Evolutionary conservation across 1,140 invertebrate genomes (phyloP), one percentile per base, ranked within the genome.

Genomic region (Hyles euphorbiae): DNA sequence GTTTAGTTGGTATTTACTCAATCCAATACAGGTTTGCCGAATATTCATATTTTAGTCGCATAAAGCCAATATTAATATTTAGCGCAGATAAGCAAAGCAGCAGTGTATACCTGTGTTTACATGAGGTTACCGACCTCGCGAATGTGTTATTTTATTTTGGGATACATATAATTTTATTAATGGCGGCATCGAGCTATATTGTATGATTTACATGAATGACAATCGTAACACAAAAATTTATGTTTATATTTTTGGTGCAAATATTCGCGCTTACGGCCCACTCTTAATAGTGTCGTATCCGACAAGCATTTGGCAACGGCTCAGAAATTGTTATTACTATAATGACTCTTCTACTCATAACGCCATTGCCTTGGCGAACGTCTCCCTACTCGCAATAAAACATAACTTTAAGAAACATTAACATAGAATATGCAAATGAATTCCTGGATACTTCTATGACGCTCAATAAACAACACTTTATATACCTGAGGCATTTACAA

Each of bases 291-390:
- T 57, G 61, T 72, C 65, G 63, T 52, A 64, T 61, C 54, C 56
- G 79, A 83, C 76, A 76, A 68, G 59, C 67, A 76, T 72, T 87
- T 88, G 85, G 83, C 85, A 87, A 61, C 53, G 62, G 55, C 63
- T 78, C 78, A 77, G 72, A 77, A 67, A 81, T 81, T 86, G 76
- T 84, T 83, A 84, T 88, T 81, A 82, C 74, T 63, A 73, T 76
- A 83, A 87, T 76, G 76, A 77, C 66, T 78, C 59, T 64, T 70
- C 69, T 64, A 83, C 83, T 88, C 85, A 88, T 88, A 88, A 79
- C 70, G 77, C 61, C 70, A 78, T 79, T 74, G 76, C 76, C 70
- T 79, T 76, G 78, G 75, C 71, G 74, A 79, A 79, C 70, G 74
- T 85, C 71, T 81, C 74, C 67, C 67, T 76, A 78, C 71, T 62